These are phyloP conservation scores for Sprattus sprattus DNA, from an alignment of 2,113 vertebrate genomes.

Conservation along the genomic window DNA sequence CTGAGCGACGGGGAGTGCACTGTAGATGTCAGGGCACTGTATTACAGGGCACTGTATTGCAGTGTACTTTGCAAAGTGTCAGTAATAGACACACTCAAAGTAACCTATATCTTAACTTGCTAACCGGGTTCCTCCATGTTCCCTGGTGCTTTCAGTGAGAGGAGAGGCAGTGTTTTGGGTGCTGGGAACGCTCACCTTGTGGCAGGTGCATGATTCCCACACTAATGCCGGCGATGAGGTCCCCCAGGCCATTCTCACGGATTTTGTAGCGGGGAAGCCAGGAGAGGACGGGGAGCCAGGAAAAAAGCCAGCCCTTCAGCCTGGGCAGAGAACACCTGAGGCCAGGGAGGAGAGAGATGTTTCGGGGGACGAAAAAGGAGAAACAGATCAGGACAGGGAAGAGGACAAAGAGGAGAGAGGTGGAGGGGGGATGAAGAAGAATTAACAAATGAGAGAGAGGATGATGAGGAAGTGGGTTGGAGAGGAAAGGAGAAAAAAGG, in stretches of 20 bases:
- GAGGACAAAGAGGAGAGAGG: background rate
- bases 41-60: too few relatives aligned
- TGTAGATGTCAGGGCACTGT: too few relatives aligned
- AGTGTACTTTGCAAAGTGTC: too few relatives aligned
- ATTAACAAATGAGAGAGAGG: background rate
- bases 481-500: too few relatives aligned
- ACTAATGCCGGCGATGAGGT: constrained; percentile 84
- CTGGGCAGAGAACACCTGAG: constrained; percentile 76
- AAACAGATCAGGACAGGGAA: too few relatives aligned
- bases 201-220: constrained; percentile 95
- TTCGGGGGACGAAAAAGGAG: too few relatives aligned
- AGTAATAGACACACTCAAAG: too few relatives aligned
- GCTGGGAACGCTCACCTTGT: constrained; percentile 72
- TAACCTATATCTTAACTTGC: too few relatives aligned
- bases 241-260: constrained; percentile 82
- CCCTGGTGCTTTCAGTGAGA: too few relatives aligned
- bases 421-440: too few relatives aligned
- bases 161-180: background rate
- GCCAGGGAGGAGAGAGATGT: background rate
- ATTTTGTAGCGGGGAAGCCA: constrained; percentile 87
- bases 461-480: background rate
- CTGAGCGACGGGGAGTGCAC: too few relatives aligned
- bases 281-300: constrained; percentile 76
- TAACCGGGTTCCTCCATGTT: too few relatives aligned
- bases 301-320: constrained; percentile 66